Evolutionary conservation across 2,113 vertebrate genomes (phyloP), one percentile per base, ranked within the genome.

Genomic region (Athene cunicularia): DNA sequence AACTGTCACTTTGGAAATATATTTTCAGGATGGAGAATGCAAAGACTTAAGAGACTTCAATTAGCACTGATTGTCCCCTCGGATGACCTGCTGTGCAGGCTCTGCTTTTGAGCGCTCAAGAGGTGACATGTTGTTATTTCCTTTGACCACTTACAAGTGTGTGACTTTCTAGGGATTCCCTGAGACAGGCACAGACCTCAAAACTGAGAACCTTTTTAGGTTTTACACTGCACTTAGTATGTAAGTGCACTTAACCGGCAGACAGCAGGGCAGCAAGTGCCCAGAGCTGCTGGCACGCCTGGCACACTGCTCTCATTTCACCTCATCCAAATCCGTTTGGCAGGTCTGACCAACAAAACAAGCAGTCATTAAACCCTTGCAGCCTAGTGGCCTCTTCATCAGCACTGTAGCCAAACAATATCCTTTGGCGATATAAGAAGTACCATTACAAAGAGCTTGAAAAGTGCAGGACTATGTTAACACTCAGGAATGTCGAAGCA

Each of bases 61-160:
- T 68, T 23, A 91, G 49, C 59, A 56, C 43, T 19, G 7, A 22
- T 66, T 80, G 39, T 66, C n/a, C 72, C 5, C 3, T 8, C 53
- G 14, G 59, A 74, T 0, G 10, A 39, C 14, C 24, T 53, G 70
- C 24, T 0, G 0, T 12, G 64, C 0, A 2, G 68, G 53, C 55
- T 73, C 39, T 35, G 32, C 62, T 88, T 86, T 64, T n/a, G 59
- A 73, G 45, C 1, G 4, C 73, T 52, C 60, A 45, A 43, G 71
- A 83, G 30, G n/a, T 32, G 55, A 74, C n/a, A 15, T 3, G 23
- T 2, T 39, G 43, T 37, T 59, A 39, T 15, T 79, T 74, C 77
- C 50, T 43, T 43, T 60, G 49, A 63, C 21, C 26, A 15, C n/a
- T 53, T 45, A 30, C 20, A 82, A 73, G 47, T 3, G 3, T 6